A percentile compares a stretch with the other conserved stretches of the same genome.
phyloP scores from a whole-genome alignment of 1,140 invertebrate genomes.

The Trichoplusia ni region DNA sequence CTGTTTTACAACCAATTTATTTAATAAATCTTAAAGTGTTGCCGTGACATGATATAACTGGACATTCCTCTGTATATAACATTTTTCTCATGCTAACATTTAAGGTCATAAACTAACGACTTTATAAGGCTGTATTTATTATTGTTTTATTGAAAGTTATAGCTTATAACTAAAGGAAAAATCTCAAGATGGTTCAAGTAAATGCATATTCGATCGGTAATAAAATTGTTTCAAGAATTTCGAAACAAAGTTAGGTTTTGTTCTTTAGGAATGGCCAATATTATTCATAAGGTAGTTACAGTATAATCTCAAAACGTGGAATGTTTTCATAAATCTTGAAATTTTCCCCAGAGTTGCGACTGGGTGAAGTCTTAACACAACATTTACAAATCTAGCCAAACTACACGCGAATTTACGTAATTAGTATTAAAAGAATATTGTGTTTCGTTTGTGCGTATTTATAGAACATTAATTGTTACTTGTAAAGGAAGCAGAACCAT shows the following conservation, averaged over 20 bases:
- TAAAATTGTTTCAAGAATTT: not conserved
- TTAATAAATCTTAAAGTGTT: not conserved
- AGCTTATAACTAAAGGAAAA: not conserved
- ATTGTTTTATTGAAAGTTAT: not conserved
- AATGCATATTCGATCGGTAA: not conserved
- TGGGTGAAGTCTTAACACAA: not conserved
- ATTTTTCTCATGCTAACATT: not conserved
- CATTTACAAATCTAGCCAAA: slow-evolving; percentile 9
- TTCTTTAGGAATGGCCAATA: not conserved
- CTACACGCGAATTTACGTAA: not conserved
- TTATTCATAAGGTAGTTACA: not conserved
- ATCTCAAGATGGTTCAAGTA: not conserved
- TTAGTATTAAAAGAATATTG: not conserved
- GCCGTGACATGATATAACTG: slow-evolving; percentile 20
- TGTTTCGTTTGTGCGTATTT: not conserved
- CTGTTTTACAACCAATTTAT: not conserved
- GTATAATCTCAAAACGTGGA: slow-evolving; percentile 18
- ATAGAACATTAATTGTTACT: not conserved
- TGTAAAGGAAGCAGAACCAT: no score
- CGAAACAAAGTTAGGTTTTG: not conserved
- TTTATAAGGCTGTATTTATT: not conserved
- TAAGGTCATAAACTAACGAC: not conserved
- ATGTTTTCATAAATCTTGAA: slow-evolving; percentile 1
- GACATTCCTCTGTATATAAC: not conserved
- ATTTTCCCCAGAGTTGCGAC: not conserved